Conservation (phyloP, 2,888 invertebrate species). For the Cheilosia vernalis region DNA sequence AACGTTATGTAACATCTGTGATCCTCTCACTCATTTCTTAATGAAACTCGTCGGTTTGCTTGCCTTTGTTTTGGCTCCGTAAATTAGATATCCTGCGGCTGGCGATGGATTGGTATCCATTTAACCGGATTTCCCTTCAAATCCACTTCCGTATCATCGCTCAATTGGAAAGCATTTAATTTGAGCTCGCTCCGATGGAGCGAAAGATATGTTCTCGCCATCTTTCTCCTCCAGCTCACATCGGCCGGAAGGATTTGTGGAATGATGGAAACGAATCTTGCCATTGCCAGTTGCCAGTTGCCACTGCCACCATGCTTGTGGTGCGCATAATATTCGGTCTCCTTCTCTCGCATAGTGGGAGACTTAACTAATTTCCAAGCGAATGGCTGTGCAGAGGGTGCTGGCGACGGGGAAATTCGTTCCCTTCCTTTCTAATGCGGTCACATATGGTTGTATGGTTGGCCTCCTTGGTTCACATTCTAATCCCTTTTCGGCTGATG, state of each 20-base stretch:
- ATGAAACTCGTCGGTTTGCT: slow-evolving; percentile 14
- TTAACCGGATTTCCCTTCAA: slow-evolving; percentile 53
- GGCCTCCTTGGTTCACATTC: slow-evolving; percentile 16
- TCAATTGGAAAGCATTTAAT: slow-evolving; percentile 70
- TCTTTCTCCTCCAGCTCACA: slow-evolving; percentile 5
- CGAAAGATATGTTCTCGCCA: slow-evolving; percentile 61
- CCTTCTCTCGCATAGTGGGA: slow-evolving; percentile 3
- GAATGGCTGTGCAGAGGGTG: not conserved
- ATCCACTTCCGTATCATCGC: slow-evolving; percentile 52
- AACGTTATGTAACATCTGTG: not conserved
- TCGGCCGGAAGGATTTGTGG: slow-evolving; percentile 32
- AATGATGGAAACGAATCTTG: slow-evolving; percentile 43
- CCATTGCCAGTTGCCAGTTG: slow-evolving; percentile 7
- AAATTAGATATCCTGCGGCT: slow-evolving; percentile 39
- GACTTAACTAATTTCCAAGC: slow-evolving; percentile 24
- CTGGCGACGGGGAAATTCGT: slow-evolving; percentile 25
- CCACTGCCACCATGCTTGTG: slow-evolving; percentile 20
- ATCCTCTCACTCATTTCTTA: not conserved
- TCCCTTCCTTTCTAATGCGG: slow-evolving; percentile 38
- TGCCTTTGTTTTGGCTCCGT: not conserved
- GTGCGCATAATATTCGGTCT: slow-evolving; percentile 1
- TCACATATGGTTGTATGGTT: slow-evolving; percentile 55
- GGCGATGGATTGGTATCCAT: slow-evolving; percentile 11
- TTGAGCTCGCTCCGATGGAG: slow-evolving; percentile 58
- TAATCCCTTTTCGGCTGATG: slow-evolving; percentile 29